Evolutionary conservation across 2,797 vertebrate species (phyloP).

Genomic region (Phalanger gymnotis): DNA sequence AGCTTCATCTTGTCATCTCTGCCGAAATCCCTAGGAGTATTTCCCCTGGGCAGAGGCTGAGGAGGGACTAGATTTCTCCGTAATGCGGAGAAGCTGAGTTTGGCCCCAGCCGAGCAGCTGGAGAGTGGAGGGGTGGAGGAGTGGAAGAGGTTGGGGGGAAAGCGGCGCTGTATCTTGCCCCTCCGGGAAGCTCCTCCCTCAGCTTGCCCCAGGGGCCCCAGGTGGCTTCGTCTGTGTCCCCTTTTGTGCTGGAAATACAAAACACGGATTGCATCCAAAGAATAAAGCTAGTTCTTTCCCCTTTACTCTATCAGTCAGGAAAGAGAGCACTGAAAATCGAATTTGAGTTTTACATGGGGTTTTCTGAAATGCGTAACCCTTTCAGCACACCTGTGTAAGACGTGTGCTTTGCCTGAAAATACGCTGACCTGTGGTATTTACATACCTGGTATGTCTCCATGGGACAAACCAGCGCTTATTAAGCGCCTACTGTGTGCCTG

Average conservation of each 20-base stretch:
- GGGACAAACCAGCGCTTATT: background rate
- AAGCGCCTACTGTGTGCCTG: background rate
- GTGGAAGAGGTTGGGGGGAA: background rate
- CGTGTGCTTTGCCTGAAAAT: slow-evolving; percentile 46
- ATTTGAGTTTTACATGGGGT: slow-evolving; percentile 80
- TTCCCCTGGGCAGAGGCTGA: background rate
- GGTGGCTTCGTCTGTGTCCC: slow-evolving; percentile 75
- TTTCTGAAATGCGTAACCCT: slow-evolving; percentile 76
- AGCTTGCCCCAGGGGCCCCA: slow-evolving; percentile 75
- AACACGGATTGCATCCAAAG: slow-evolving; percentile 79
- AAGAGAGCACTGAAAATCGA: slow-evolving; percentile 80
- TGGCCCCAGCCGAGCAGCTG: background rate
- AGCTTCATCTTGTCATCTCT: background rate
- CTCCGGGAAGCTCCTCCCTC: slow-evolving; percentile 76
- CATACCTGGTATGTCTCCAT: background rate
- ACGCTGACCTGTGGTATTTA: slow-evolving; percentile 38
- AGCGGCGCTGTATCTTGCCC: slow-evolving; percentile 51
- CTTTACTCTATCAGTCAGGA: slow-evolving; percentile 77
- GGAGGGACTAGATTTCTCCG: background rate
- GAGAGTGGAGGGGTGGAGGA: background rate
- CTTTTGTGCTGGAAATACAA: slow-evolving; percentile 77
- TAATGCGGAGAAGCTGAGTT: background rate
- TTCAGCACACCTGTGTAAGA: slow-evolving; percentile 39
- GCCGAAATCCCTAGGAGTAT: background rate
- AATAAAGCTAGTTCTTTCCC: slow-evolving; percentile 77